Percentiles rank a stretch among this genome's conserved stretches.
Evolutionary conservation across 2,113 vertebrate species (phyloP).

Genomic region (Odontesthes bonariensis): DNA sequence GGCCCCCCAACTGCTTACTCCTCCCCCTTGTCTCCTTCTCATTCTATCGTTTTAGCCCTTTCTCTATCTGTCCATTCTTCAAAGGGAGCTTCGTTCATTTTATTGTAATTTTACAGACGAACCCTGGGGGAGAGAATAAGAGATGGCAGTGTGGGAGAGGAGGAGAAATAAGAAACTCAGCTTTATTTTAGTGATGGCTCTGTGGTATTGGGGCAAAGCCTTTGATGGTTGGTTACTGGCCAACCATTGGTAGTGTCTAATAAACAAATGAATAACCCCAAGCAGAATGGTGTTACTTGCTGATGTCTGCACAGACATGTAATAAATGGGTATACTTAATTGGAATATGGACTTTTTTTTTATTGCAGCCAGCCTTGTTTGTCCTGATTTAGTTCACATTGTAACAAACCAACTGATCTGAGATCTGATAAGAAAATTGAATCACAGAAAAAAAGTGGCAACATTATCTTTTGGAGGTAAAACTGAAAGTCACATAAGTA

Average conservation of each 20-base stretch:
- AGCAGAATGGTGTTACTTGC: conserved; percentile 41
- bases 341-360: conserved; percentile 13
- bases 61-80: conserved; percentile 84
- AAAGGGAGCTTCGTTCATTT: conserved; percentile 85
- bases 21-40: conserved; percentile 64
- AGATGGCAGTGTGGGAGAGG: conserved; percentile 66
- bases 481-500: not conserved
- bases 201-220: conserved; percentile 64
- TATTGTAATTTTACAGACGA: conserved; percentile 84
- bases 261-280: conserved; percentile 65
- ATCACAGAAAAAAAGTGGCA: not conserved
- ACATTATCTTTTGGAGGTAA: too few species aligned
- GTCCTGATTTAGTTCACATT: conserved; percentile 1
- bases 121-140: conserved; percentile 76
- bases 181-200: conserved; percentile 74
- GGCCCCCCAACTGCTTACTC: conserved; percentile 62
- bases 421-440: conserved; percentile 3
- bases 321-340: conserved; percentile 9
- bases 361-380: conserved; percentile 15
- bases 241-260: conserved; percentile 60
- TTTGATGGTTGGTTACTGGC: conserved; percentile 72
- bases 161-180: conserved; percentile 67
- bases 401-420: not conserved
- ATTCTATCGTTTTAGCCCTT: conserved; percentile 73
- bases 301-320: conserved; percentile 23